Conservation (phyloP, 2,797 vertebrate genomes). For the Ctenochaetus hawaiiensis region DNA sequence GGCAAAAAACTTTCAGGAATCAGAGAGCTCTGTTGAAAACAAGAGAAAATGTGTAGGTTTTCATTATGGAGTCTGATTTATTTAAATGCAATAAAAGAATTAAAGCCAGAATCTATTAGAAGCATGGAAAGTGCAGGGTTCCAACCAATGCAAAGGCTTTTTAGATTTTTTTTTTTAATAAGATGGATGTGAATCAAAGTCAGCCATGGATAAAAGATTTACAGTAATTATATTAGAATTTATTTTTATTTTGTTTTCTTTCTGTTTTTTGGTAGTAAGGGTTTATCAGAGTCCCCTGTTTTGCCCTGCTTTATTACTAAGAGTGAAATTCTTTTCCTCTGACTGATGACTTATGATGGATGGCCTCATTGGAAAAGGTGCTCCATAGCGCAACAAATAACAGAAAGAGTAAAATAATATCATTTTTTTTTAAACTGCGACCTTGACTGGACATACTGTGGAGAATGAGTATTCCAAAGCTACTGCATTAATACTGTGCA, state of each 20-base stretch:
- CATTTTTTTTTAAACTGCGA: no score
- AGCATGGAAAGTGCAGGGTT: slow-evolving; percentile 67
- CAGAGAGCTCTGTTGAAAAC: slow-evolving; percentile 19
- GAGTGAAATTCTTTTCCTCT: not conserved
- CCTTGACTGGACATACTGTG: no score
- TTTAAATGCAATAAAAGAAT: slow-evolving; percentile 89
- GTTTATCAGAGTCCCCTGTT: not conserved
- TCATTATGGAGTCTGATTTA: slow-evolving; percentile 88
- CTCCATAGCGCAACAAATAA: no score
- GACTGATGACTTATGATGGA: no score
- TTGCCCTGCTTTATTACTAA: not conserved
- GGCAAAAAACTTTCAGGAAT: not conserved
- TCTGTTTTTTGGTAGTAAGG: slow-evolving; percentile 6
- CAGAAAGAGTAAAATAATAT: no score
- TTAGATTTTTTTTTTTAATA: no score
- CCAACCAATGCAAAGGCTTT: slow-evolving; percentile 81
- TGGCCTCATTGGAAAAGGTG: no score
- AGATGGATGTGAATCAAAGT: slow-evolving; percentile 56
- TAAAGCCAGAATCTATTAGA: slow-evolving; percentile 86
- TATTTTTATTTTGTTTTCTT: slow-evolving; percentile 11
- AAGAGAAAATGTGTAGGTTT: slow-evolving; percentile 45
- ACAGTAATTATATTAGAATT: slow-evolving; percentile 24
- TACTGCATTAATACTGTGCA: no score
- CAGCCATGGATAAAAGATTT: slow-evolving; percentile 5
- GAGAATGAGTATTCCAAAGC: no score